Base-by-base conservation (phyloP, 1,140 invertebrate species). In the Halesus radiatus region DNA sequence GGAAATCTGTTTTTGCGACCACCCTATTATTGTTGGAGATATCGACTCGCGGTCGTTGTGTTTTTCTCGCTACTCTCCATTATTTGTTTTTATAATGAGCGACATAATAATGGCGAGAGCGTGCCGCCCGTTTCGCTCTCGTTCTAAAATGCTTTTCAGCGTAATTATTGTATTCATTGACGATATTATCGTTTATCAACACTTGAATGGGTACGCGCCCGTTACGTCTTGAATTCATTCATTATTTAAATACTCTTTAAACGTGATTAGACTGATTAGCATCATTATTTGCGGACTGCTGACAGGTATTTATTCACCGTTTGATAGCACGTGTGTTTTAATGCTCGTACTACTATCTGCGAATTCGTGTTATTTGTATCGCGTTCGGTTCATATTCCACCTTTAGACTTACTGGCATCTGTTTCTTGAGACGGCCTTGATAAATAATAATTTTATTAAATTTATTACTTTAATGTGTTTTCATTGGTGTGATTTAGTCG, bases 51-150 rank as follows among this genome's bases (percentile, higher is more conserved):
- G 8, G 45, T 26, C 26, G 23, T 22, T 74, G 23, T 29, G 53
- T 54, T 74, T 74, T 56, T 74, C 37, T 50, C 4, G 26, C n/a
- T 74, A 56, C 70, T 74, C 54, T 74, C 70, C 22, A 56, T 74
- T 74, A 74, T 74, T 74, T 74, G 70, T 74, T 74, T 74, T 56
- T 74, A 29, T 74, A 74, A 74, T 74, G 70, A 74, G 70, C 23
- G 8, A 56, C 29, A 54, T 74, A 54, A 50, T 74, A 54, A 50
- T 10, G n/a, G 20, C 53, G 26, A 37, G 52, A 54, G 50, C 53
- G 53, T 74, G 50, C 53, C 22, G 13, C 1, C 8, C 10, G 26
- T 26, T 74, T 74, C 70, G 52, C 70, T 74, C 70, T 74, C 70
- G 70, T 54, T 74, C 70, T 22, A 16, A 54, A 74, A 23, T 5